These are phyloP conservation scores for Pseudopipra pipra DNA, from an alignment of 2,113 vertebrate species.

Conservation along the genomic window DNA sequence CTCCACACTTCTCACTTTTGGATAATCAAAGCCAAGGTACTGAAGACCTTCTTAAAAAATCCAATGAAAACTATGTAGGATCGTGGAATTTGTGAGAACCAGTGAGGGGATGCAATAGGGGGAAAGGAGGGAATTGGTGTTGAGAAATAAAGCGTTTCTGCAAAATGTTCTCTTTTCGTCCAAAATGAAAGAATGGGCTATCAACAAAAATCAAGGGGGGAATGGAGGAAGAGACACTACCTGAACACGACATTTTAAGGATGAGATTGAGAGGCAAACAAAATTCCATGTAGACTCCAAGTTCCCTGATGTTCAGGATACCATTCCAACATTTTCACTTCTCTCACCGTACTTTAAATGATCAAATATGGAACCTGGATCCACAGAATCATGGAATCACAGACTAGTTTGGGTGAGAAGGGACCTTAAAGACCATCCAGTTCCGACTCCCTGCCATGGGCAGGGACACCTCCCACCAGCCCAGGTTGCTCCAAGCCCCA, in stretches of 20 bases:
- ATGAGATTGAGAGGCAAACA: background rate
- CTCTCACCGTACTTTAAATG: background rate
- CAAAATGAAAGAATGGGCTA: background rate
- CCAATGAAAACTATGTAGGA: background rate
- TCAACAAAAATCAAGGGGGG: background rate
- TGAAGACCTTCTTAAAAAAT: background rate
- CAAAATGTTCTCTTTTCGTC: background rate
- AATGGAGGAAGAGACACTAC: background rate
- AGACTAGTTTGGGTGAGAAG: background rate
- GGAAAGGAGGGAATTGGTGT: background rate
- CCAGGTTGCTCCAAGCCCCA: background rate
- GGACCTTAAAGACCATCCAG: background rate
- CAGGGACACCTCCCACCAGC: background rate
- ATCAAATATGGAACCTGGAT: background rate
- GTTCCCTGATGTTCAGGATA: background rate
- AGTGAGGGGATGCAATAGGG: background rate
- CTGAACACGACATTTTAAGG: background rate
- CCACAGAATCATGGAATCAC: background rate
- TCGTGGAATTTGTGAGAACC: background rate
- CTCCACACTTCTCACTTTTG: background rate
- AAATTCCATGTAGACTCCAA: background rate
- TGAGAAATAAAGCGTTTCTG: background rate
- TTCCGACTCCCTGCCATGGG: background rate
- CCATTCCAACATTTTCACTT: background rate
- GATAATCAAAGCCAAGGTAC: background rate